Conservation (phyloP, 2,888 invertebrate species). For the Neoitamus cyanurus region DNA sequence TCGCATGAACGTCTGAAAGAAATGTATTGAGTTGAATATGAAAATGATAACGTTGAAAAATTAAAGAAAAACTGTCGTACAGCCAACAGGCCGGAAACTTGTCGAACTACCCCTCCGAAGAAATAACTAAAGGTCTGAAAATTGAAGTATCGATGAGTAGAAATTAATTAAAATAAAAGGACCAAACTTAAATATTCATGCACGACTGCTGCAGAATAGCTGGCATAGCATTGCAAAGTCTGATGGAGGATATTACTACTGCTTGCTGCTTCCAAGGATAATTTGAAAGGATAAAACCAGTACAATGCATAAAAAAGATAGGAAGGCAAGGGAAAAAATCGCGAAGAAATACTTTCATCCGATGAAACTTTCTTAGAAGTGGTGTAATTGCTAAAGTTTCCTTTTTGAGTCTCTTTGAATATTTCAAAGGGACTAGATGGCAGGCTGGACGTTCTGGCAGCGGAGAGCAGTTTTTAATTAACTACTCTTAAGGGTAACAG, state of each 20-base stretch:
- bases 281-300: not conserved
- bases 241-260: not conserved
- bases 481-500: slow-evolving; percentile 19
- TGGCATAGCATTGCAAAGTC: not conserved
- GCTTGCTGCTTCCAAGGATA: not conserved
- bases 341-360: not conserved
- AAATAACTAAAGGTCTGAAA: no score
- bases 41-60: no score
- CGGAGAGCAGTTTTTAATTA: slow-evolving; percentile 15
- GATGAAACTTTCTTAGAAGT: not conserved
- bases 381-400: slow-evolving; percentile 24
- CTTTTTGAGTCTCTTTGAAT: slow-evolving; percentile 10
- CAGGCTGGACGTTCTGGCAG: not conserved
- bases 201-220: not conserved
- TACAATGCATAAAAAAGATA: not conserved
- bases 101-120: no score
- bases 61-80: no score
- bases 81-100: no score
- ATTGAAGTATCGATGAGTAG: no score
- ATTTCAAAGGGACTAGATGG: not conserved
- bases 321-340: not conserved
- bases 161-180: not conserved
- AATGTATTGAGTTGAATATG: no score
- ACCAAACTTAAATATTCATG: not conserved
- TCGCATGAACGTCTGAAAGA: no score